Base-by-base conservation (phyloP, 2,888 invertebrate species). In the Villa cingulata region DNA sequence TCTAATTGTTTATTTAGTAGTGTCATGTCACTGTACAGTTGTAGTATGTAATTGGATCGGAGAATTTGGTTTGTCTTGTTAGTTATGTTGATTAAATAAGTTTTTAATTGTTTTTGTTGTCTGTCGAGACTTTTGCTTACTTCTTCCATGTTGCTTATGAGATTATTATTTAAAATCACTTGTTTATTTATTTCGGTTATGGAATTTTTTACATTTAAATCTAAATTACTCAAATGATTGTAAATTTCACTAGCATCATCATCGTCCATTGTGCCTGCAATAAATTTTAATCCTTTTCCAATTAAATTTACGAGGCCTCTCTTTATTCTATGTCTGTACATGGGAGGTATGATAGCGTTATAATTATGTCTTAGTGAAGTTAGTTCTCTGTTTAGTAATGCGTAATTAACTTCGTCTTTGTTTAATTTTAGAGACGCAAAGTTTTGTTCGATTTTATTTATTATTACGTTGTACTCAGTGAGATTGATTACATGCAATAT, bases 1-100 rank as follows among this genome's bases (percentile, higher is more conserved):
- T 39, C 47, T 23, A 43, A 19, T 41, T 46, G 46, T 16, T 39
- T 45, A 38, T 29, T 40, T n/a, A 41, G 10, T 41, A 9, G 15
- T n/a, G 14, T 23, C 5, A 41, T 41, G 17, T 41, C 41, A 14
- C 27, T n/a, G 41, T 41, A 23, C 41, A 41, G 4, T 10, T 27
- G 17, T 27, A 41, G 23, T 4, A 27, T 15, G 19, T 23, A 41
- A 16, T 23, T 27, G 15, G 41, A 14, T 23, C 16, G 14, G 19
- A n/a, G 23, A 27, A 27, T 16, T 34, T 42, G 17, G 19, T 42
- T 34, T 12, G 32, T 23, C 17, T 32, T 7, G 14, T 29, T 32
- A 12, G 32, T 23, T 5, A 19, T 23, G 18, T 32, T 32, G 14
- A 16, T 32, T 32, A 42, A 27, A 34, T 32, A 32, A 18, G 23